Base-by-base conservation (phyloP, 1,140 invertebrate species). In the Onthophagus taurus region DNA sequence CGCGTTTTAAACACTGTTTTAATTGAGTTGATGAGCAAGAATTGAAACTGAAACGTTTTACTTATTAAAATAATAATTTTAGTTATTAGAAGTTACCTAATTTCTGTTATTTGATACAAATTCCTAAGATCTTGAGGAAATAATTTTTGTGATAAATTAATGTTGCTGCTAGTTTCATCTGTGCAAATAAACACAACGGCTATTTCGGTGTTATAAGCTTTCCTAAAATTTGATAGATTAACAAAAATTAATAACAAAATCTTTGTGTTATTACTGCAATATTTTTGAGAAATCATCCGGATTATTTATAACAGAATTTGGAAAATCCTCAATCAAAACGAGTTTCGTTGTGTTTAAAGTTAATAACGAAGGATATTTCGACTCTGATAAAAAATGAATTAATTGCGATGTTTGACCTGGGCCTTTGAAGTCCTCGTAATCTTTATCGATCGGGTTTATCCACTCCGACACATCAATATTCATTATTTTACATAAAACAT, bases 251-350 rank as follows among this genome's bases (percentile, higher is more conserved):
- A 2, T 31, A 2, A 16, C 9, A 19, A 34, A 48, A 35, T 68
- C 72, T 72, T n/a, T n/a, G n/a, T n/a, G n/a, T n/a, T n/a, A n/a
- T n/a, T 69, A 83, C 81, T 76, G 67, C 38, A 86, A 60, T 41
- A 84, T 57, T 39, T 71, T 60, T 42, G 69, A 59, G 60, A 86
- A 83, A 43, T 71, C 67, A 45, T 71, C 61, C 17, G 72, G 70
- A 47, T 77, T 72, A 42, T 72, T 72, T 1, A 78, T 41, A 54
- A 81, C 75, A 9, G 72, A 64, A 65, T 85, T 83, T n/a, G 82
- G 83, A 58, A 84, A 76, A 61, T 85, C 83, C 64, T 86, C 81
- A 3, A 86, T 73, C 0, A 86, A 57, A 20, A 83, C 63, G 4
- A 85, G 47, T 42, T 68, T 71, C 26, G 66, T 69, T 23, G 45